Conservation (phyloP, 2,888 invertebrate species). For the Nemurella pictetii region DNA sequence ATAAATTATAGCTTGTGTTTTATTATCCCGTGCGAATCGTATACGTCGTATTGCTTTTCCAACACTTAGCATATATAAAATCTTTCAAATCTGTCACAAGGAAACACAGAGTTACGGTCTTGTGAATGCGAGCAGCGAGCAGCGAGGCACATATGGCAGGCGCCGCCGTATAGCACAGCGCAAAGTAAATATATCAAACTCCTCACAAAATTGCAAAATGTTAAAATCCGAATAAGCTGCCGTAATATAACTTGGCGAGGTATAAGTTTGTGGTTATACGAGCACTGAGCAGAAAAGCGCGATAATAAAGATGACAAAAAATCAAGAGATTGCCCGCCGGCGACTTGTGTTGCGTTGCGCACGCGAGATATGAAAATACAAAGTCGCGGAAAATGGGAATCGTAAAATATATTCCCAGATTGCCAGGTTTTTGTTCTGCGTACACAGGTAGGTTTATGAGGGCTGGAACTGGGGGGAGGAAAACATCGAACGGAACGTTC, state of each 20-base stretch:
- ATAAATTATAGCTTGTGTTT: background rate
- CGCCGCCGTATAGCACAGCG: too few relatives aligned
- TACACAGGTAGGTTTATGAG: background rate
- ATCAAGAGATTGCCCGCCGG: background rate
- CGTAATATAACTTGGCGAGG: background rate
- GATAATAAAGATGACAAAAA: constrained; percentile 17
- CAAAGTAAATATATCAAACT: constrained; percentile 22
- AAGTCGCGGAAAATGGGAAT: background rate
- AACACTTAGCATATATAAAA: background rate
- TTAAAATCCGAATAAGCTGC: constrained; percentile 6
- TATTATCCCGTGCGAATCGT: background rate
- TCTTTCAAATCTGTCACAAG: background rate
- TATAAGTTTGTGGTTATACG: background rate
- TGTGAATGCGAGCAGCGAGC: too few relatives aligned
- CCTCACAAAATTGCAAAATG: constrained; percentile 23
- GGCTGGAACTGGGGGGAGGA: background rate
- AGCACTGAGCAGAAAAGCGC: background rate
- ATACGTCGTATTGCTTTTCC: background rate
- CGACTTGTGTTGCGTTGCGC: too few relatives aligned
- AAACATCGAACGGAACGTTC: too few relatives aligned
- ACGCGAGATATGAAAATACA: background rate
- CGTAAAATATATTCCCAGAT: background rate
- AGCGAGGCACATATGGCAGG: background rate
- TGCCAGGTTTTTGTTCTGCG: background rate
- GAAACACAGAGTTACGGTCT: background rate